Conservation (phyloP, 2,888 invertebrate species). For the Heliothis peltigera region DNA sequence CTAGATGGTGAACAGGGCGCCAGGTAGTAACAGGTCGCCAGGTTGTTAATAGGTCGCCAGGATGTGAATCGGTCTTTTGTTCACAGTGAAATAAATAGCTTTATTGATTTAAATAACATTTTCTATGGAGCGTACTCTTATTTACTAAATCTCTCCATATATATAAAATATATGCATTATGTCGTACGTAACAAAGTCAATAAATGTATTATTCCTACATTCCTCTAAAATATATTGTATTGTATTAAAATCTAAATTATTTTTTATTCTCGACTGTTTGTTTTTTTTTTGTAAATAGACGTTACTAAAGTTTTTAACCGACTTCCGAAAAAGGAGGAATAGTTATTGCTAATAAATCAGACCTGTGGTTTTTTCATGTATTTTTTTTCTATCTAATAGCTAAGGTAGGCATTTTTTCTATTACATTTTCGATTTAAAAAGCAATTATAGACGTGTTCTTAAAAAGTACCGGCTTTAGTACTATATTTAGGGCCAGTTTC, state of each 20-base stretch:
- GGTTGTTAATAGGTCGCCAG: too few relatives aligned
- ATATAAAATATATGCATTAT: neutral
- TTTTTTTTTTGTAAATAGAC: constrained; percentile 24
- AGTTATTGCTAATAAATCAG: neutral
- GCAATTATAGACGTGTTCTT: too few relatives aligned
- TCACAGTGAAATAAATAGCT: too few relatives aligned
- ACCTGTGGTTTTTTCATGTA: neutral
- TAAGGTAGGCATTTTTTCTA: too few relatives aligned
- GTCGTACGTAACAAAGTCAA: neutral
- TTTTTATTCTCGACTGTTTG: constrained; percentile 24
- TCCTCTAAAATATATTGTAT: constrained; percentile 30
- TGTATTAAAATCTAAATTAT: constrained; percentile 20
- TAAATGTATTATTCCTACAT: constrained; percentile 28
- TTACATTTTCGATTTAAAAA: too few relatives aligned
- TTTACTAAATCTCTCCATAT: neutral
- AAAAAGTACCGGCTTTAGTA: too few relatives aligned
- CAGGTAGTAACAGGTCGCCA: too few relatives aligned
- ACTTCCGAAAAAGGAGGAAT: too few relatives aligned
- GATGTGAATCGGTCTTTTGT: too few relatives aligned
- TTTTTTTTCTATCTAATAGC: neutral
- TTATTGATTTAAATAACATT: too few relatives aligned
- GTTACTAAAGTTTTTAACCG: neutral
- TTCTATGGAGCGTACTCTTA: neutral
- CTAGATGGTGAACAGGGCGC: too few relatives aligned
- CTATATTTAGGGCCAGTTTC: too few relatives aligned